Base-by-base conservation (phyloP, 2,888 invertebrate genomes). In the Asteroscopus sphinx region DNA sequence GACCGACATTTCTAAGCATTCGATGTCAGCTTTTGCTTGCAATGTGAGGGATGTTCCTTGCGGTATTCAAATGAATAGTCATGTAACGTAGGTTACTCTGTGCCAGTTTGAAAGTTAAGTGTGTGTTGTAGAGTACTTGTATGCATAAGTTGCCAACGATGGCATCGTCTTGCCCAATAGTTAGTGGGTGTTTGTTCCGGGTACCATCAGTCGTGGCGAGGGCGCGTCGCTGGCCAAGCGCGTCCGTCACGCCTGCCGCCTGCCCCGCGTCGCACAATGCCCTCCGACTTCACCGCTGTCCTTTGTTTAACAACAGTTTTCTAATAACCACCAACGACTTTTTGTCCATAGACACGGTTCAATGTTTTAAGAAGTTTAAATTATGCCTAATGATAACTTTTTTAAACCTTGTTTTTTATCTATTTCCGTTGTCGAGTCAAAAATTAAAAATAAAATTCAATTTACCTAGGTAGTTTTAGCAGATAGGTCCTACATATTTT, bases 171-270 rank as follows among this genome's bases (percentile, higher is more conserved):
- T 82, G 70, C 69, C 68, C 71, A 78, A 77, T 73, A 70, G 68
- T 65, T 59, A 53, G 58, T 73, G 65, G 71, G 65, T 75, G 68
- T 66, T 73, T 68, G 74, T 81, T 83, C 85, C 80, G 85, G 81
- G 84, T 82, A 66, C 60, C 81, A 74, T 70, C 79, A 66, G 77
- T 69, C 41, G 70, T 60, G 66, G 69, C 60, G 79, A 77, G 80
- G 83, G 87, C 79, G 80, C 76, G 85, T 65, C 84, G 79, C 62
- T 87, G 85, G 77, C 89, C 85, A 83, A 85, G 88, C 93, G 90
- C 74, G 78, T 85, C 93, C 86, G 93, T 93, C 87, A 91, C 87
- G 93, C 85, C 73, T 28, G 54, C 40, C 68, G 54, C 52, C 46
- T 40, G 51, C 67, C 68, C 64, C 78, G 81, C 75, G 63, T 77